A percentile compares a stretch with the other conserved stretches of the same genome.
Evolutionary conservation across 1,140 invertebrate species (phyloP).

Genomic region (Saxidomus purpurata): DNA sequence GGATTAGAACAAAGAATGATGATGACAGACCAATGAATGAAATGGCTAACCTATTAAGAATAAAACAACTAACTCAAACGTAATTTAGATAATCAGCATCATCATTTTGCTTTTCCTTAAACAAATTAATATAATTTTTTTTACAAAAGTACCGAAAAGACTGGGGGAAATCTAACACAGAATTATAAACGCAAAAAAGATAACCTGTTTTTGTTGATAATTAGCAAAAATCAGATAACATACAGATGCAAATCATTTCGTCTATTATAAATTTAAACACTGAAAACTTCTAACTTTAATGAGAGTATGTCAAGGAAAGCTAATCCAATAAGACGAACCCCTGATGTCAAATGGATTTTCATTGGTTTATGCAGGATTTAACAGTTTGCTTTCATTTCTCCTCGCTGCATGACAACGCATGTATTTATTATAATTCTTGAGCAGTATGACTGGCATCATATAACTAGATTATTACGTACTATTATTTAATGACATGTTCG

Average conservation of each 20-base stretch:
- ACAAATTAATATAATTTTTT: no score
- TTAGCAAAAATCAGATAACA: not conserved
- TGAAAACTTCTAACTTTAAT: constrained; percentile 18
- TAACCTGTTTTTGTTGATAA: not conserved
- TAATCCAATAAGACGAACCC: constrained; percentile 21
- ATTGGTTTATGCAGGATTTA: not conserved
- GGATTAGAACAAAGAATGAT: no score
- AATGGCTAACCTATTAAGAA: no score
- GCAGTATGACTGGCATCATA: not conserved
- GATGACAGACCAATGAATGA: no score
- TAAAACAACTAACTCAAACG: no score
- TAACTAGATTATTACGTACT: constrained; percentile 2
- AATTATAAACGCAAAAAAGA: no score
- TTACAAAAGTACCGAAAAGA: no score
- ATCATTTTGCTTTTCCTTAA: no score
- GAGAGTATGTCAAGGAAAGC: not conserved
- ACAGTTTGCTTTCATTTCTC: constrained; percentile 5
- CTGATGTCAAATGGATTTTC: not conserved
- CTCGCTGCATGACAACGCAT: not conserved
- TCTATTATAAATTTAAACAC: not conserved
- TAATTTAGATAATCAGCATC: no score
- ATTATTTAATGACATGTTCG: constrained; percentile 10
- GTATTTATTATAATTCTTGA: not conserved
- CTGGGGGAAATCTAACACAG: no score
- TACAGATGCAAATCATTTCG: not conserved